These are phyloP conservation scores for Tragelaphus scriptus DNA, from an alignment of 2,113 vertebrate genomes.

Conservation along the genomic window DNA sequence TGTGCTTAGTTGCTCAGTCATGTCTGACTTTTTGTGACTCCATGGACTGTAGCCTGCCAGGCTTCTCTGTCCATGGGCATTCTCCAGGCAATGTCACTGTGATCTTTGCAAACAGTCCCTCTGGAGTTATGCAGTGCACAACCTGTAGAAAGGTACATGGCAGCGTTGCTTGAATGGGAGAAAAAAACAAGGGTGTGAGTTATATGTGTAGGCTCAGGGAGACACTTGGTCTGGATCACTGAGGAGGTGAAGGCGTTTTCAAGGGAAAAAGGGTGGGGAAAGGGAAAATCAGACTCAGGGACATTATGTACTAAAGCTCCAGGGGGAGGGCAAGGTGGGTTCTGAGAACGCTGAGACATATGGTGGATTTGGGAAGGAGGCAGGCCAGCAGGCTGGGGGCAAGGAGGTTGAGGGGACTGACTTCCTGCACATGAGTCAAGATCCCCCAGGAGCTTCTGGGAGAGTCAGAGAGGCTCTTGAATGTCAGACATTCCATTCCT, in stretches of 20 bases:
- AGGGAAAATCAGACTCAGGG: neutral
- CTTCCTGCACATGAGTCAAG: neutral
- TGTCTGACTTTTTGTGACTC: neutral
- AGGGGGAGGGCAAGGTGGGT: neutral
- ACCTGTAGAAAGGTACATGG: neutral
- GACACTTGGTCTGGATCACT: neutral
- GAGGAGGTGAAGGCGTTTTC: neutral
- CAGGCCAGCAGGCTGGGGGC: neutral
- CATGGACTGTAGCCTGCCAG: neutral
- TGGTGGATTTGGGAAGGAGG: neutral
- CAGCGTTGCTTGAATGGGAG: neutral
- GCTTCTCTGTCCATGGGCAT: neutral
- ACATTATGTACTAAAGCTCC: neutral
- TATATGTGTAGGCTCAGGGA: neutral
- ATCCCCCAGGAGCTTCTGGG: neutral
- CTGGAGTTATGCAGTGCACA: neutral
- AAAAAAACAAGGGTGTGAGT: neutral
- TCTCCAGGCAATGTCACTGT: neutral
- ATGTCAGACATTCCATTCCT: slow-evolving; percentile 53
- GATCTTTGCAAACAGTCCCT: neutral
- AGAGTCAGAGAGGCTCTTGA: neutral
- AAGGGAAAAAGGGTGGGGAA: neutral
- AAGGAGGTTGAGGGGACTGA: neutral
- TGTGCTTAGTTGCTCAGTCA: neutral
- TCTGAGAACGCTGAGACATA: neutral